Conservation (phyloP, 2,113 vertebrate genomes). For the Ciconia boyciana region DNA sequence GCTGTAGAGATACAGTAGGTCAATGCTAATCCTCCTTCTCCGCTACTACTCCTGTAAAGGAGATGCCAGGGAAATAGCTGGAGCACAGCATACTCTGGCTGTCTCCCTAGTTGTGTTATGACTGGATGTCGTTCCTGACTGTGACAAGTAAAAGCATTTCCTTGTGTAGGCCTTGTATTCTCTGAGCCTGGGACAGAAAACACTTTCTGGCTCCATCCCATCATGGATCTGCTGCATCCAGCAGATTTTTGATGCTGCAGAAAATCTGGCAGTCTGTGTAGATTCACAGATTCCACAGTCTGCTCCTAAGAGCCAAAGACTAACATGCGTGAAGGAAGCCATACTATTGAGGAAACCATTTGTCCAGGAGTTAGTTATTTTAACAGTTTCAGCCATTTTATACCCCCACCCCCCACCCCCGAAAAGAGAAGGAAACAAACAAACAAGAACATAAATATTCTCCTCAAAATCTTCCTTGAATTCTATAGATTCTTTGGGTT, state of each 20-base stretch:
- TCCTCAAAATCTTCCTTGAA: neutral
- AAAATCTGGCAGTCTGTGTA: constrained; percentile 13
- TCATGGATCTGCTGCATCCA: neutral
- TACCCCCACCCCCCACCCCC: rapidly evolving
- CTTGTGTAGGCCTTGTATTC: neutral
- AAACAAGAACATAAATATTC: neutral
- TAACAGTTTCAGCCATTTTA: neutral
- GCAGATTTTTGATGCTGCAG: neutral
- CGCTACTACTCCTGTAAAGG: neutral
- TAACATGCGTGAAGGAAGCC: neutral
- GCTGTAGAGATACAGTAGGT: neutral
- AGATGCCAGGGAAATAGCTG: neutral
- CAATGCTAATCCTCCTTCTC: neutral
- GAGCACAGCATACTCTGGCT: neutral
- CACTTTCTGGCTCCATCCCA: neutral
- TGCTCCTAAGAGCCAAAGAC: neutral
- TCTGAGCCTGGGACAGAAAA: constrained; percentile 22
- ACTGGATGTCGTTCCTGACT: neutral
- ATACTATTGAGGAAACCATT: neutral
- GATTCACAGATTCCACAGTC: constrained; percentile 5
- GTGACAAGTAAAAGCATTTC: constrained; percentile 16
- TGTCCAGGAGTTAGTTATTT: neutral
- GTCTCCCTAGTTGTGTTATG: constrained; percentile 14
- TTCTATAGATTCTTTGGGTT: neutral
- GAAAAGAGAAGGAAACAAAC: neutral